Evolutionary conservation across 2,888 invertebrate genomes (phyloP).

Genomic region (Sphaerophoria rueppellii): DNA sequence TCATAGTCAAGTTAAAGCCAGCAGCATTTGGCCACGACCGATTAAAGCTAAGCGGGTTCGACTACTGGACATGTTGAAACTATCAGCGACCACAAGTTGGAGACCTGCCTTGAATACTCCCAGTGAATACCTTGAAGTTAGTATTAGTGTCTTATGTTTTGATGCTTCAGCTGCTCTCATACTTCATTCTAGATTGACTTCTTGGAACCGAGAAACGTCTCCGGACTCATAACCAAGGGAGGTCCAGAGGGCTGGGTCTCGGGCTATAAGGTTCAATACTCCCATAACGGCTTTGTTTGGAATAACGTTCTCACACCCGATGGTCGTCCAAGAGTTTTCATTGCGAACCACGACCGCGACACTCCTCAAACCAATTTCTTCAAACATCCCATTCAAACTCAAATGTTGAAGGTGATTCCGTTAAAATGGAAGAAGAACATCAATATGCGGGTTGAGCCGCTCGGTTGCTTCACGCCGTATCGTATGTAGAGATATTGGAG

Average conservation of each 20-base stretch:
- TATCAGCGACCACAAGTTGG: slow-evolving; percentile 84
- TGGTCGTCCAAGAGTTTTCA: slow-evolving; percentile 85
- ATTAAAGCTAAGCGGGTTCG: slow-evolving; percentile 76
- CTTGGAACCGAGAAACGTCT: slow-evolving; percentile 88
- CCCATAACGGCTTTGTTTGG: slow-evolving; percentile 88
- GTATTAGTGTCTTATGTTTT: background rate
- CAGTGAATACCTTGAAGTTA: slow-evolving; percentile 87
- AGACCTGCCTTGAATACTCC: slow-evolving; percentile 86
- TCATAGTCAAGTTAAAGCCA: slow-evolving; percentile 85
- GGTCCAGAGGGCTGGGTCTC: slow-evolving; percentile 89
- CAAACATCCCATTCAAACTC: slow-evolving; percentile 87
- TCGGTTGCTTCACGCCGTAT: slow-evolving; percentile 91
- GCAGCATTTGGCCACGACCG: slow-evolving; percentile 78
- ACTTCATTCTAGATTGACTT: slow-evolving; percentile 86
- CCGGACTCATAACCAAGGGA: slow-evolving; percentile 90
- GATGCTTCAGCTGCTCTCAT: background rate
- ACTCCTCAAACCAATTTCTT: slow-evolving; percentile 86
- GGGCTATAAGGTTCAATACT: slow-evolving; percentile 88
- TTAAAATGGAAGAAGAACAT: slow-evolving; percentile 88
- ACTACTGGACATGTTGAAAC: slow-evolving; percentile 79
- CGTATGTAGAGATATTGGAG: slow-evolving; percentile 82
- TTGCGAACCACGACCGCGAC: slow-evolving; percentile 88
- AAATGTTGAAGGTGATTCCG: slow-evolving; percentile 88
- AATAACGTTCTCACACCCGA: slow-evolving; percentile 85
- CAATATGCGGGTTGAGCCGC: slow-evolving; percentile 89